Percentiles rank a stretch among this genome's conserved stretches.
phyloP scores from a whole-genome alignment of 2,888 invertebrate species.

The Asteroscopus sphinx region DNA sequence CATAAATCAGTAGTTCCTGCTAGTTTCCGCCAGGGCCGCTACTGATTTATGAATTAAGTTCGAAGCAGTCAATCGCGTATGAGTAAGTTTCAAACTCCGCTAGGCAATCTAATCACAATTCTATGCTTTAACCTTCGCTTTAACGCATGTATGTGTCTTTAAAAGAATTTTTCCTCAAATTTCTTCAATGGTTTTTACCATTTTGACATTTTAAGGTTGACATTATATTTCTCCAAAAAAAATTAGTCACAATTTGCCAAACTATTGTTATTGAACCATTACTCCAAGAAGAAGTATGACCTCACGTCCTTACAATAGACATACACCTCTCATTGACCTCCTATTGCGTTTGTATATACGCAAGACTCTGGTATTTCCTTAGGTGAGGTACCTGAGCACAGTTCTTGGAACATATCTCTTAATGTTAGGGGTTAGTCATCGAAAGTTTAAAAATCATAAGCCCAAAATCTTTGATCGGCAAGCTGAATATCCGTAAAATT shows the following conservation, averaged over 20 bases:
- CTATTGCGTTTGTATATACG: conserved; percentile 39
- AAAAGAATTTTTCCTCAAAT: too few relatives aligned
- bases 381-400: conserved; percentile 64
- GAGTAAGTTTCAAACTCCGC: too few relatives aligned
- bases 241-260: conserved; percentile 12
- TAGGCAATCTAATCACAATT: too few relatives aligned
- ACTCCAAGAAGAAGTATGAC: conserved; percentile 23
- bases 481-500: conserved; percentile 46
- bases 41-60: too few relatives aligned
- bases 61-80: too few relatives aligned
- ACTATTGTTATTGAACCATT: conserved; percentile 21
- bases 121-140: too few relatives aligned
- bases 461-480: conserved; percentile 59
- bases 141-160: too few relatives aligned
- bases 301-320: conserved; percentile 43
- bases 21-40: too few relatives aligned
- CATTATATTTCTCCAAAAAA: neutral
- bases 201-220: too few relatives aligned
- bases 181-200: too few relatives aligned
- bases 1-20: too few relatives aligned
- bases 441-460: conserved; percentile 68
- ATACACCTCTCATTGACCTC: conserved; percentile 48
- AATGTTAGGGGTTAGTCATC: conserved; percentile 76
- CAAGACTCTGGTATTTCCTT: conserved; percentile 75
- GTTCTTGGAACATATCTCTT: conserved; percentile 72